phyloP scores from a whole-genome alignment of 2,113 vertebrate genomes.

The Ictalurus furcatus region DNA sequence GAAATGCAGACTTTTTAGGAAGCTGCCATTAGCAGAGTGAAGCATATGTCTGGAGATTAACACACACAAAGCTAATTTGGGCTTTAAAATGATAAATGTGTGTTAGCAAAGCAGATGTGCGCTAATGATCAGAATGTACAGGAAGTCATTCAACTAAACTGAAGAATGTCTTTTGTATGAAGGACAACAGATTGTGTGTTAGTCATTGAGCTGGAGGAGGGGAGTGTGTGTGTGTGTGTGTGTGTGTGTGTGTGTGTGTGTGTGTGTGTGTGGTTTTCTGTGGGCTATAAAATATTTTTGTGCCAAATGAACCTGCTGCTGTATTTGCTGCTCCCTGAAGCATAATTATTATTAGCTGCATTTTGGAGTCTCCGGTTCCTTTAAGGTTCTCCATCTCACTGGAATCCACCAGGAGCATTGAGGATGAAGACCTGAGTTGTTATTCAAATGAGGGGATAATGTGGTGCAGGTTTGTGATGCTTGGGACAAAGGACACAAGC shows the following conservation, averaged over 20 bases:
- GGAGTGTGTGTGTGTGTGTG: slow-evolving; percentile 15
- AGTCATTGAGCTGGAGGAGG: not conserved
- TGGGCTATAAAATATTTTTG: not conserved
- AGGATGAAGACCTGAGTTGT: not conserved
- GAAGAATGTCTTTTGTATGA: slow-evolving; percentile 15
- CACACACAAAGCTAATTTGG: slow-evolving; percentile 62
- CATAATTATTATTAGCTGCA: not conserved
- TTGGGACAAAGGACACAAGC: not conserved
- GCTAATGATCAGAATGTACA: slow-evolving; percentile 12
- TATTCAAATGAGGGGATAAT: not conserved
- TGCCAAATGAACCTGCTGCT: not conserved
- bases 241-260: slow-evolving; percentile 12
- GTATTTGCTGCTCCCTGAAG: not conserved
- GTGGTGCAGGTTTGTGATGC: not conserved
- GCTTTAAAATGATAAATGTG: slow-evolving; percentile 57
- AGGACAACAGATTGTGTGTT: not conserved
- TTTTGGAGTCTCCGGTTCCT: not conserved
- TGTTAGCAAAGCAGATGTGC: slow-evolving; percentile 50
- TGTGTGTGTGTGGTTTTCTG: slow-evolving; percentile 3
- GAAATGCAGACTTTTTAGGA: slow-evolving; percentile 60
- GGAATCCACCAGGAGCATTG: not conserved
- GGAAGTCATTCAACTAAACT: slow-evolving; percentile 10
- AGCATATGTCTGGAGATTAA: slow-evolving; percentile 68
- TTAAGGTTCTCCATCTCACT: not conserved
- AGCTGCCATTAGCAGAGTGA: slow-evolving; percentile 33